Evolutionary conservation across 2,113 vertebrate species (phyloP).

Genomic region (Python bivittatus): DNA sequence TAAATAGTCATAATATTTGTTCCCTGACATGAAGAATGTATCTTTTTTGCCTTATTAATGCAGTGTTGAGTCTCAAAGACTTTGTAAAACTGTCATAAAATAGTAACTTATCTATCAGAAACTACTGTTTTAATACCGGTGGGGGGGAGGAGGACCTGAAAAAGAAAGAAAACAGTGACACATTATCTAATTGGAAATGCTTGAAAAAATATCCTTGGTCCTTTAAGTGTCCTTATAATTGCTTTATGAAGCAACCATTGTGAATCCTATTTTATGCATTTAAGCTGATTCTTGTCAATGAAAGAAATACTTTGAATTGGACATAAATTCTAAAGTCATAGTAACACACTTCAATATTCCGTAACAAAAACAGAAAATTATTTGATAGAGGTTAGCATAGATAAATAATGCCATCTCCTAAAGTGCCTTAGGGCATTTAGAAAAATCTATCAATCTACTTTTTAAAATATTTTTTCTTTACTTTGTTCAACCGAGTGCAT

Average conservation of each 20-base stretch:
- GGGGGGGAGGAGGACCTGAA: not conserved
- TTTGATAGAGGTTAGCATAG: conserved; percentile 7
- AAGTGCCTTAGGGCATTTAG: conserved; percentile 19
- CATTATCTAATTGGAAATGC: too few relatives aligned
- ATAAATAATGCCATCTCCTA: conserved; percentile 27
- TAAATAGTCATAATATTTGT: conserved; percentile 72
- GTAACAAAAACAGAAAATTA: not conserved
- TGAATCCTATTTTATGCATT: conserved; percentile 2
- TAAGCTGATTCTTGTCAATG: not conserved
- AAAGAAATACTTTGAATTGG: conserved; percentile 39
- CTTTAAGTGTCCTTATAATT: conserved; percentile 20
- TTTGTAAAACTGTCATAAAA: conserved; percentile 59
- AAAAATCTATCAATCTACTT: conserved; percentile 8
- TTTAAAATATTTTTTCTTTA: conserved; percentile 21
- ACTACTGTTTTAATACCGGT: not conserved
- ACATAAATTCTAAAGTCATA: conserved; percentile 30
- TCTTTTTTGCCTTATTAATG: conserved; percentile 55
- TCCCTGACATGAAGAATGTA: conserved; percentile 59
- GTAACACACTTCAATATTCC: conserved; percentile 2
- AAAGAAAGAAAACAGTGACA: not conserved
- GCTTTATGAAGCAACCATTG: not conserved
- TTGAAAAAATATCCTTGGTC: not conserved
- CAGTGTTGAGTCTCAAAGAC: conserved; percentile 48
- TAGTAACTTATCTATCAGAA: conserved; percentile 31
- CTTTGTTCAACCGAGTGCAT: not conserved